phyloP scores from a whole-genome alignment of 2,797 vertebrate species.

The Halcyon badia region DNA sequence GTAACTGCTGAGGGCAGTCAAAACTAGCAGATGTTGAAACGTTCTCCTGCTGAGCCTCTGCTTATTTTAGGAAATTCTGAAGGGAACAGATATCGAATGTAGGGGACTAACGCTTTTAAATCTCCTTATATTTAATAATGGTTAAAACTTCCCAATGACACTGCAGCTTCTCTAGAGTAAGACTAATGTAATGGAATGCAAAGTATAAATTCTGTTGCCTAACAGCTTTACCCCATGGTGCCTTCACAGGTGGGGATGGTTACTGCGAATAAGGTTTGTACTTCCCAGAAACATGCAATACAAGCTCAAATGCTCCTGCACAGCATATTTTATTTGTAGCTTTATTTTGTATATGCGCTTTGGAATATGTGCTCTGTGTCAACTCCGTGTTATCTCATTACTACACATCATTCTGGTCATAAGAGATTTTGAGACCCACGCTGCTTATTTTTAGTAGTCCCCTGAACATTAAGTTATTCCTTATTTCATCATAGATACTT shows the following conservation, averaged over 20 bases:
- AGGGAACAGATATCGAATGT: neutral
- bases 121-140: conserved; percentile 9
- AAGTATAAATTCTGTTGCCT: conserved; percentile 71
- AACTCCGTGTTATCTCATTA: neutral
- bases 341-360: conserved; percentile 68
- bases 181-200: conserved; percentile 69
- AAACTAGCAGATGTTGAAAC: neutral
- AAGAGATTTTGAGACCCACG: neutral
- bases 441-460: neutral
- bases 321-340: conserved; percentile 61
- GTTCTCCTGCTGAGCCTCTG: conserved; percentile 1
- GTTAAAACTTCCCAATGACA: conserved; percentile 43
- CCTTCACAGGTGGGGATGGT: conserved; percentile 90
- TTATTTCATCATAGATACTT: neutral
- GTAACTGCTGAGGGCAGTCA: neutral
- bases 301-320: conserved; percentile 68
- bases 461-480: neutral
- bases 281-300: conserved; percentile 60
- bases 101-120: conserved; percentile 36
- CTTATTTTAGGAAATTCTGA: neutral
- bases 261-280: conserved; percentile 90
- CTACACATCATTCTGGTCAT: neutral
- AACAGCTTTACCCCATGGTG: conserved; percentile 82
- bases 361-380: conserved; percentile 61
- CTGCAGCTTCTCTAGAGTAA: conserved; percentile 52